A percentile compares a stretch with the other conserved stretches of the same genome.
Evolutionary conservation across 1,140 invertebrate genomes (phyloP).

Genomic region (Drosophila pseudoananassae): DNA sequence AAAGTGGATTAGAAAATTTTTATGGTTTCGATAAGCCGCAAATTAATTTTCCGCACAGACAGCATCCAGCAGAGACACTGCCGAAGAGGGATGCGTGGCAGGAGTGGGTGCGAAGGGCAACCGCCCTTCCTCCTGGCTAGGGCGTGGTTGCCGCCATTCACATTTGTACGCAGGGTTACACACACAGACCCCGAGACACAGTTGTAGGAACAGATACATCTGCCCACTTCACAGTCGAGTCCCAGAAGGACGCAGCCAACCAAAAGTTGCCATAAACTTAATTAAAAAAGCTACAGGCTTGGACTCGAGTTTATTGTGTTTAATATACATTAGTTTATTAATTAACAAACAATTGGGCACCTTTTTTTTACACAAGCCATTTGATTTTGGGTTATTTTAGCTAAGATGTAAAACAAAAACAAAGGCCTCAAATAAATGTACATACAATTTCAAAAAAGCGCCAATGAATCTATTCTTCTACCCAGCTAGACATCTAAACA

Average conservation of each 20-base stretch:
- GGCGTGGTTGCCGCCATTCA: slow-evolving; percentile 11
- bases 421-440: too few species aligned
- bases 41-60: slow-evolving; percentile 52
- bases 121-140: neutral
- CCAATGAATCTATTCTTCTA: too few species aligned
- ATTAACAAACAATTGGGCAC: too few species aligned
- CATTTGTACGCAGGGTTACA: neutral
- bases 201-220: neutral
- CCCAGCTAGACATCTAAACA: too few species aligned
- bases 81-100: too few species aligned
- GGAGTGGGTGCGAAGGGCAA: too few species aligned
- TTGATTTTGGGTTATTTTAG: too few species aligned
- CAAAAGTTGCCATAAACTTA: neutral
- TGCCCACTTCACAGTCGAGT: neutral
- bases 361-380: too few species aligned
- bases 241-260: neutral
- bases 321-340: too few species aligned
- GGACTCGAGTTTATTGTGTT: neutral
- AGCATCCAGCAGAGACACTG: slow-evolving; percentile 11
- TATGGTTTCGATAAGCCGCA: slow-evolving; percentile 62
- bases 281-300: neutral
- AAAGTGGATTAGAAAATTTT: slow-evolving; percentile 61
- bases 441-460: too few species aligned
- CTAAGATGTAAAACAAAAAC: too few species aligned
- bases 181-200: neutral